phyloP scores from a whole-genome alignment of 2,797 vertebrate genomes.

The Gymnocypris eckloni region DNA sequence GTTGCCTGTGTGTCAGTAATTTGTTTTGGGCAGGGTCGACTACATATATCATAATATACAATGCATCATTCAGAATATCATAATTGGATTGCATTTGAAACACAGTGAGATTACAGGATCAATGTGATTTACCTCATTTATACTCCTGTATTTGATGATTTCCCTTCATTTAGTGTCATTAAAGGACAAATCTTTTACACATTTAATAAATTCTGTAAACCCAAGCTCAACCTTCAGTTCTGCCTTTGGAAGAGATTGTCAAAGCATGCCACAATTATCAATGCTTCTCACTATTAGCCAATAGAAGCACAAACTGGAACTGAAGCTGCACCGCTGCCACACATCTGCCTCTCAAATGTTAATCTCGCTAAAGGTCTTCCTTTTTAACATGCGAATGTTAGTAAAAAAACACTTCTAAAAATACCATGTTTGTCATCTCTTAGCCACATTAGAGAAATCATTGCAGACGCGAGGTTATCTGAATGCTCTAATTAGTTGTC shows the following conservation, averaged over 20 bases:
- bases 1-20: not conserved
- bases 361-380: slow-evolving; percentile 45
- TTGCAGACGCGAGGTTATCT: slow-evolving; percentile 30
- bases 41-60: not conserved
- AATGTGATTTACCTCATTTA: not conserved
- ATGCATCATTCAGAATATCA: not conserved
- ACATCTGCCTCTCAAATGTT: slow-evolving; percentile 57
- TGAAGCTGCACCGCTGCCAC: slow-evolving; percentile 7
- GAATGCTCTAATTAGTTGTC: slow-evolving; percentile 39
- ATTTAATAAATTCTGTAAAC: not conserved
- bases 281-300: slow-evolving; percentile 2
- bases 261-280: slow-evolving; percentile 13
- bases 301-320: not conserved
- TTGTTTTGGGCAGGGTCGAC: not conserved
- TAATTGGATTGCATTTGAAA: not conserved
- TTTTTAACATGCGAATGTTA: slow-evolving; percentile 50
- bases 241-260: slow-evolving; percentile 6
- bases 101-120: not conserved
- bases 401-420: slow-evolving; percentile 39
- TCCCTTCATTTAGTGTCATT: slow-evolving; percentile 8
- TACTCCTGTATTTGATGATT: not conserved
- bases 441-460: slow-evolving; percentile 44
- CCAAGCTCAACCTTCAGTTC: not conserved
- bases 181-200: not conserved
- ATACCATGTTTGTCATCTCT: slow-evolving; percentile 41